Base-by-base conservation (phyloP, 2,113 vertebrate species). In the Diadophis punctatus region DNA sequence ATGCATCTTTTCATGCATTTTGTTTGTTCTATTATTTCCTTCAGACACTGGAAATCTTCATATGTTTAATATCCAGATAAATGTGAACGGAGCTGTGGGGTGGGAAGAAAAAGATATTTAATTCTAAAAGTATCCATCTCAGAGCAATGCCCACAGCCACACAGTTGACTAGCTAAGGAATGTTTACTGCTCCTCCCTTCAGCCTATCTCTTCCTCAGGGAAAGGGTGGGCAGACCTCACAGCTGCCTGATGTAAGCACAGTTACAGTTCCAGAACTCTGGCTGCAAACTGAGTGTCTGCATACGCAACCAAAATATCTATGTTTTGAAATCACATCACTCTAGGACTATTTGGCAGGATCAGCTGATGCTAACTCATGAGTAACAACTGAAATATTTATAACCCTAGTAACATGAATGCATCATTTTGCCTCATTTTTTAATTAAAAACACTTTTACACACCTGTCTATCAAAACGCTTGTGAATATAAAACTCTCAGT, bases 241-340 rank as follows among this genome's bases (percentile, higher is more conserved):
- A 98, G 97, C 97, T 98, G 98, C 96, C 97, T 95, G 48, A 58
- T 97, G 97, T 97, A 98, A 97, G 96, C 93, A 94, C 95, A 96
- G 94, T 95, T 93, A 25, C 96, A 93, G 92, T 95, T 96, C 96
- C 96, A 95, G 93, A 84, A 92, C 92, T 96, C 91, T 96, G 90
- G 94, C 95, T 94, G 96, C 95, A 96, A 94, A 93, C 93, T 94
- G 97, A 94, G 90, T 97, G 95, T 96, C 96, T 56, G 58, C 58
- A 3, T 60, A 25, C 94, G 94, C 92, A 94, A 95, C 88, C 56
- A 96, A 95, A 94, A 90, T 92, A 93, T 95, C 95, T 63, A 93
- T 95, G 95, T 96, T 95, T 94, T 39, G 1, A 96, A 96, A 94
- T 92, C 92, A 95, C 95, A 95, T 85, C 94, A 0, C 88, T 11